Evolutionary conservation across 2,113 vertebrate genomes (phyloP).

Genomic region (Tursiops truncatus): DNA sequence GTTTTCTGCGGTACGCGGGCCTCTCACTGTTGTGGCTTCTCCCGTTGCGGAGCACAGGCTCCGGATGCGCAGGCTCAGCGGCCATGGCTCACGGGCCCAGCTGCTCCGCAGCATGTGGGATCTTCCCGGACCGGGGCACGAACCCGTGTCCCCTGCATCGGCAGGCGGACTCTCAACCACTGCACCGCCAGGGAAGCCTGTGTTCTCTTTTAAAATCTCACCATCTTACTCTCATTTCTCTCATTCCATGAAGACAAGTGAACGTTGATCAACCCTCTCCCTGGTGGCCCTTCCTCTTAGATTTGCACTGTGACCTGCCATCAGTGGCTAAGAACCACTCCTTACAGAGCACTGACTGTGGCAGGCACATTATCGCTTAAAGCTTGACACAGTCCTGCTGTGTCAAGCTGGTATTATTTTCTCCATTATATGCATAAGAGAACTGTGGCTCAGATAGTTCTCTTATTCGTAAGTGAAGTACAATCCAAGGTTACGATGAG

Average conservation of each 20-base stretch:
- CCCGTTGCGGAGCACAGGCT: too few species aligned
- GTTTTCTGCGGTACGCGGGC: too few species aligned
- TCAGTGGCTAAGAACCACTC: neutral
- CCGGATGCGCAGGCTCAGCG: too few species aligned
- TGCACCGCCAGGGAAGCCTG: too few species aligned
- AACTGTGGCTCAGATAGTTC: neutral
- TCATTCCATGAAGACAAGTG: neutral
- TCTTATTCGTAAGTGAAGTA: neutral
- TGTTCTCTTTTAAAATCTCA: neutral
- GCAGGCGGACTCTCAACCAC: too few species aligned
- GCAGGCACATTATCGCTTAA: neutral
- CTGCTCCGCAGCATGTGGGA: too few species aligned
- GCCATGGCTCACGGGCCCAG: too few species aligned
- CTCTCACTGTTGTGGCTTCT: too few species aligned
- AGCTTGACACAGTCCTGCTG: neutral
- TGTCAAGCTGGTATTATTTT: neutral
- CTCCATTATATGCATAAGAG: neutral
- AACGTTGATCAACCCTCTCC: neutral
- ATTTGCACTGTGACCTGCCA: neutral
- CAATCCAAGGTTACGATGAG: neutral
- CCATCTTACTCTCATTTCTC: neutral
- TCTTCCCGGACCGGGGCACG: too few species aligned
- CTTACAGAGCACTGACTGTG: neutral
- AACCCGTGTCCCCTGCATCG: too few species aligned
- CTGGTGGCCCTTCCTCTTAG: neutral